Base-by-base conservation (phyloP, 2,113 vertebrate genomes). In the Seriola quinqueradiata region DNA sequence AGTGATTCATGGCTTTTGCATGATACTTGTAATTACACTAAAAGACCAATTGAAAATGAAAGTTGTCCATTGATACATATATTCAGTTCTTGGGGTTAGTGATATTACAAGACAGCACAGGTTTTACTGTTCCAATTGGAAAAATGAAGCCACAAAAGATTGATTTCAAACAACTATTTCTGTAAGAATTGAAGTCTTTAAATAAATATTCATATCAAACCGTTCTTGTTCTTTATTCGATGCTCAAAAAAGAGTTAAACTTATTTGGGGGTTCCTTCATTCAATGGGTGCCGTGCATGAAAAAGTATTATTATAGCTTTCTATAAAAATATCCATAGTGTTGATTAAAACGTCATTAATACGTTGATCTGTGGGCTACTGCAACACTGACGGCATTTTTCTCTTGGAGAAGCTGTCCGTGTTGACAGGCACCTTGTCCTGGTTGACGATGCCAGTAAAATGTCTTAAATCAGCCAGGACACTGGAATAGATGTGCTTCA, bases 101-200 rank as follows among this genome's bases (percentile, higher is more conserved):
- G 60, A 87, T 57, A 40, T 69, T 61, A 77, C 59, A 46, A 83
- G 85, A 80, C 72, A 88, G 80, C 93, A 93, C 87, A 87, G 91
- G 75, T 89, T 92, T 86, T 86, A 89, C 84, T 92, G 82, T 89
- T 90, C 71, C 64, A 94, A 95, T 93, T 94, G 95, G 82, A 92
- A 89, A 75, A 60, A 81, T 71, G 54, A 90, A 80, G 74, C 82
- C 82, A 91, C 87, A 81, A 81, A 81, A 68, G 63, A 90, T 46
- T 74, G 55, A 82, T 90, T 72, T 54, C 40, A 91, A 89, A 83
- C 79, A 58, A 92, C 73, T 90, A 84, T 93, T 94, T 92, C 86
- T 94, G 91, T 93, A 92, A 87, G 55, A 84, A 79, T 67, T 83
- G 61, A 72, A 78, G 50, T 90, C 71, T 93, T 92, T 90, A 74